Conservation (phyloP, 2,113 vertebrate species). For the Aspiorhynchus laticeps region DNA sequence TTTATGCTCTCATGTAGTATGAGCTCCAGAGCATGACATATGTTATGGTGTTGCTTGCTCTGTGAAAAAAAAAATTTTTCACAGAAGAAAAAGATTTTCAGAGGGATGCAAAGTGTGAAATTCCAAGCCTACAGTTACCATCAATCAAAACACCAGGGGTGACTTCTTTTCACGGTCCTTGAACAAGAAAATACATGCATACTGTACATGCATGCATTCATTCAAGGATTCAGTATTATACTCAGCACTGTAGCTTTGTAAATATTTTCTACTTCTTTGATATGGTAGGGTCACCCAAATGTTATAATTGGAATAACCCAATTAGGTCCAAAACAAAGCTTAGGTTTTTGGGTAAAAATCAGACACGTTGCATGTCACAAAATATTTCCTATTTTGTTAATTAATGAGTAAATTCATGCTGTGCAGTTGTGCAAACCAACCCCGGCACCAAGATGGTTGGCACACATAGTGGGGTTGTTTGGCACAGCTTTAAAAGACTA, state of each 20-base stretch:
- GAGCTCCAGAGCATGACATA: slow-evolving; percentile 44
- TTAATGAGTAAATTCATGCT: background rate
- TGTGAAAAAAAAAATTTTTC: slow-evolving; percentile 34
- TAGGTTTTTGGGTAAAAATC: background rate
- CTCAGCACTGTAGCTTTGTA: background rate
- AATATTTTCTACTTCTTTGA: background rate
- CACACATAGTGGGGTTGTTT: slow-evolving; percentile 3
- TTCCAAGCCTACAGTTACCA: slow-evolving; percentile 53
- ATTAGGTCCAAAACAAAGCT: background rate
- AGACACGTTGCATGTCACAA: background rate
- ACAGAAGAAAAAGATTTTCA: slow-evolving; percentile 31
- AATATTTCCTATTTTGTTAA: background rate
- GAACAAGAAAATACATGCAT: background rate
- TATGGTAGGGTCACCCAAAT: background rate
- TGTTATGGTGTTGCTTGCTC: slow-evolving; percentile 26
- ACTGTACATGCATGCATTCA: slow-evolving; percentile 16
- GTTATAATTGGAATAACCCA: background rate
- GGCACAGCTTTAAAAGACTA: background rate
- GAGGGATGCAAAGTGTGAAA: slow-evolving; percentile 60
- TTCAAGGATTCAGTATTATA: slow-evolving; percentile 2
- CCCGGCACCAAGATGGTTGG: background rate
- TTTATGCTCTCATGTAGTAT: slow-evolving; percentile 47
- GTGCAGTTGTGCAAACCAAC: slow-evolving; percentile 3
- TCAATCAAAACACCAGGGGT: slow-evolving; percentile 55
- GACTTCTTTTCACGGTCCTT: slow-evolving; percentile 32